phyloP scores from a whole-genome alignment of 2,797 vertebrate species.

The Triplophysa yarkandensis region DNA sequence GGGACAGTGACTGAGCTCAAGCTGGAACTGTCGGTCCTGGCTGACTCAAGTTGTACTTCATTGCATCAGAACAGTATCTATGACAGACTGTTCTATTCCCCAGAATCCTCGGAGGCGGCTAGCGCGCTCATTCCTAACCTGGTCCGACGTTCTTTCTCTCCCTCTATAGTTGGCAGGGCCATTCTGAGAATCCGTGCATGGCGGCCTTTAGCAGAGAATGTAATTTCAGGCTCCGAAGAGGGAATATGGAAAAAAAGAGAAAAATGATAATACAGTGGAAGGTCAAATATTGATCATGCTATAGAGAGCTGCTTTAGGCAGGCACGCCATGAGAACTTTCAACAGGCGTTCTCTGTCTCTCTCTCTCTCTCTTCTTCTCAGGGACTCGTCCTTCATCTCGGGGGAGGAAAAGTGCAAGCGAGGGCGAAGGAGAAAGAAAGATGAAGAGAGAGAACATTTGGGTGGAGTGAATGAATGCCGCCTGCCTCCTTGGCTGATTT shows the following conservation, averaged over 20 bases:
- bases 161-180: slow-evolving; percentile 47
- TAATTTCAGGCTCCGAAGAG: slow-evolving; percentile 71
- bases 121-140: slow-evolving; percentile 39
- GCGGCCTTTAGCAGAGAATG: slow-evolving; percentile 68
- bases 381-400: slow-evolving; percentile 44
- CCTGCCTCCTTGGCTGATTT: slow-evolving; percentile 38
- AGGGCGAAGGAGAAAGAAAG: slow-evolving; percentile 24
- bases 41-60: slow-evolving; percentile 21
- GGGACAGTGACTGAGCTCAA: slow-evolving; percentile 3
- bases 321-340: slow-evolving; percentile 49
- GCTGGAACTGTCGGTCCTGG: slow-evolving; percentile 15
- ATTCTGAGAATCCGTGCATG: slow-evolving; percentile 61
- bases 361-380: slow-evolving; percentile 49
- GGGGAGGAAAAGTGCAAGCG: slow-evolving; percentile 27
- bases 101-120: slow-evolving; percentile 41
- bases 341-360: slow-evolving; percentile 65
- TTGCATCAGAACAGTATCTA: slow-evolving; percentile 32
- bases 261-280: slow-evolving; percentile 56
- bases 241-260: slow-evolving; percentile 49
- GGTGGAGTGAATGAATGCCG: slow-evolving; percentile 32
- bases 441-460: slow-evolving; percentile 25
- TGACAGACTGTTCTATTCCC: slow-evolving; percentile 32
- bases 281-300: slow-evolving; percentile 70
- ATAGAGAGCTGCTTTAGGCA: slow-evolving; percentile 53
- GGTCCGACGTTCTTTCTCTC: slow-evolving; percentile 44